Evolutionary conservation across 2,888 invertebrate species (phyloP), one percentile per base, ranked within the genome.

Genomic region (Ormyrus pomaceus): DNA sequence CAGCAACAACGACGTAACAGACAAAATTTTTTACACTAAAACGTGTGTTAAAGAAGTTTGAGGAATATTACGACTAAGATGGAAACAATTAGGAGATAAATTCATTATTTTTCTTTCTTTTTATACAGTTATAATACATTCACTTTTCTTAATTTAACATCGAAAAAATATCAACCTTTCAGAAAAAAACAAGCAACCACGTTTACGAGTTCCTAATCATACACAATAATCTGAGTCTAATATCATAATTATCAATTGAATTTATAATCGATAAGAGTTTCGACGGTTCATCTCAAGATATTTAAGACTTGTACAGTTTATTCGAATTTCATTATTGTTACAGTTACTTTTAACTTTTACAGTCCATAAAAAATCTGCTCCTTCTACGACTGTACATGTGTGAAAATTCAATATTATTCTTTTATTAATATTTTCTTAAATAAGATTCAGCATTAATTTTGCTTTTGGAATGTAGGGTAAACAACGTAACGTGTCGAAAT

Each of bases 401-500:
- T 81, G 62, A 79, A 74, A 62, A 45, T 79, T 13, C 34, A 48
- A 34, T 9, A n/a, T 72, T 78, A 59, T 66, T 72, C 8, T 64
- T 78, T 78, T 55, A 59, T 11, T 61, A 56, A 66, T 50, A 13
- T 71, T 82, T 75, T 78, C 65, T 72, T 77, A 82, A 83, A 82
- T 80, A 82, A 84, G 55, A 11, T 62, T 81, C 74, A 77, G 62
- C 72, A 73, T 73, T 65, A 65, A 87, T 85, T 85, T 86, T 87
- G 73, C 75, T 83, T 83, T 83, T 89, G 90, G 90, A 90, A 90
- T 90, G 89, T 90, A 87, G 85, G 87, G 83, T 85, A 84, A 82
- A 85, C 85, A 84, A 86, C 82, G 86, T 85, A 85, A 84, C 75
- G 72, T 81, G 72, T 81, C 73, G 78, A 83, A 82, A 83, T 83